phyloP scores from a whole-genome alignment of 1,140 invertebrate genomes.

The Orchesella cincta region DNA sequence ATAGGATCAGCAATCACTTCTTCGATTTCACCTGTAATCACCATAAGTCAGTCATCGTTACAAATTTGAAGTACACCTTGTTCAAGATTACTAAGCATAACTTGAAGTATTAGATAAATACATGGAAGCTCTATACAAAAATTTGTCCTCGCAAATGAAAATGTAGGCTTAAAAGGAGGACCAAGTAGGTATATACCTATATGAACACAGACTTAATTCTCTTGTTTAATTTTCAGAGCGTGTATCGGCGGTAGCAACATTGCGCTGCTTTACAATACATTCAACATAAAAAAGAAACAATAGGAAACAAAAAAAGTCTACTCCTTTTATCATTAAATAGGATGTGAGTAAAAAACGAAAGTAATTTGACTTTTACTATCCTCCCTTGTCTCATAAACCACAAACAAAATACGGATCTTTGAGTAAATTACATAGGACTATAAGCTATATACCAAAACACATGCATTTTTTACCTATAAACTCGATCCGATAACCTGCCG shows the following conservation, averaged over 20 bases:
- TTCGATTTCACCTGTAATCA: slow-evolving; percentile 78
- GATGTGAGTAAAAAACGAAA: slow-evolving; percentile 1
- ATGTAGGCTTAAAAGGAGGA: no score
- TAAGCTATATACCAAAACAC: no score
- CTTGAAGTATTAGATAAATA: no score
- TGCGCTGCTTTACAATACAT: not conserved
- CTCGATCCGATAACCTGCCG: slow-evolving; percentile 83
- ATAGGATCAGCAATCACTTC: slow-evolving; percentile 83
- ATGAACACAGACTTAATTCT: no score
- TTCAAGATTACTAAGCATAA: not conserved
- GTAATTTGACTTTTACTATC: slow-evolving; percentile 19
- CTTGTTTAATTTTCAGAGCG: no score
- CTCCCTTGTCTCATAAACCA: slow-evolving; percentile 19
- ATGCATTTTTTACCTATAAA: slow-evolving; percentile 73
- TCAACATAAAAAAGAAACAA: no score
- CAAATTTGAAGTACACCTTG: not conserved
- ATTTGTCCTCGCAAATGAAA: no score
- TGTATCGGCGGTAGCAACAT: no score
- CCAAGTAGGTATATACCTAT: no score
- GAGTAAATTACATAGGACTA: no score
- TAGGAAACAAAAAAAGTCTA: not conserved
- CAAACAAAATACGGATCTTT: not conserved
- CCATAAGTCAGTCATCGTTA: slow-evolving; percentile 15
- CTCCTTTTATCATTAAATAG: not conserved
- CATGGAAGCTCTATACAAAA: no score